phyloP scores from a whole-genome alignment of 2,797 vertebrate species.

The Eremophila alpestris region DNA sequence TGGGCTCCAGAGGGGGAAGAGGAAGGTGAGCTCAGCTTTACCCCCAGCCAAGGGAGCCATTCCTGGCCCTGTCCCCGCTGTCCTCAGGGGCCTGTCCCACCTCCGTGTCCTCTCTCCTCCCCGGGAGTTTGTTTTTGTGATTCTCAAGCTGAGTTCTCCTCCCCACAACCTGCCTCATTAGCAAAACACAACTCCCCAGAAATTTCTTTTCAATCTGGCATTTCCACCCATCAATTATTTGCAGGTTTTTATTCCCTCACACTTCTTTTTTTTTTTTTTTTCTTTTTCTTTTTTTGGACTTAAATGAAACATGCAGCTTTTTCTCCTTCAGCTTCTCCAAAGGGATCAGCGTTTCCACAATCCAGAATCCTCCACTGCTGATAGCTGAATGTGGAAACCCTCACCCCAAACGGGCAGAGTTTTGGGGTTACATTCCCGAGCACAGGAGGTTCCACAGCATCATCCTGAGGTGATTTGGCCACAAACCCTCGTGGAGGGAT shows the following conservation, averaged over 20 bases:
- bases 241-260: not conserved
- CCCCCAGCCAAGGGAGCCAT: fast-evolving
- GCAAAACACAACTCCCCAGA: not conserved
- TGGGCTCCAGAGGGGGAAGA: too few species aligned
- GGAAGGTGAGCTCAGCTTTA: not conserved
- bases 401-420: not conserved
- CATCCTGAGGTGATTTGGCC: not conserved
- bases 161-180: not conserved
- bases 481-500: not conserved
- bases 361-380: not conserved
- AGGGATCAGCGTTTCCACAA: not conserved
- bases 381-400: not conserved
- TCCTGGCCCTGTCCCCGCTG: not conserved
- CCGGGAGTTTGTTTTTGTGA: not conserved
- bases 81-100: not conserved
- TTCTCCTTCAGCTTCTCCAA: not conserved
- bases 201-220: not conserved
- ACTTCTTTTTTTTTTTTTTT: not conserved
- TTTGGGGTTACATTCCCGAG: not conserved
- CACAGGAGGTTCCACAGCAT: not conserved
- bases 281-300: not conserved
- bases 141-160: not conserved
- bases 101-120: not conserved
- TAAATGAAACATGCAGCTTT: not conserved
- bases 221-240: not conserved